Percentiles rank a stretch among this genome's conserved stretches.
Evolutionary conservation across 1,140 invertebrate species (phyloP).

Genomic region (Bombus huntii): DNA sequence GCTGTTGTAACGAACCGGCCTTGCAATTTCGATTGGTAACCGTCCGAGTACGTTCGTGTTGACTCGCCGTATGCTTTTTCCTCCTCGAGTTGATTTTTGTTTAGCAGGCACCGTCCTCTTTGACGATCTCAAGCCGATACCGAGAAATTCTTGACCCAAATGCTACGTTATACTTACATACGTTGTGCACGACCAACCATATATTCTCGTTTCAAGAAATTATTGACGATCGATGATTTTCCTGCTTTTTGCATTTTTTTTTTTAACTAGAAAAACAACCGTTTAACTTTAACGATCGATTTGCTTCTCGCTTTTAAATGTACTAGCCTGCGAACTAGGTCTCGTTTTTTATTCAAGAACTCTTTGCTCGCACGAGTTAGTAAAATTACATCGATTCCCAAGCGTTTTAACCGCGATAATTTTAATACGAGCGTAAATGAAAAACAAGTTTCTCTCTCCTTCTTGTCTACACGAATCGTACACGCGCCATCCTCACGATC

Average conservation of each 20-base stretch:
- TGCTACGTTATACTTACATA: background rate
- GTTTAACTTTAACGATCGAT: too few relatives aligned
- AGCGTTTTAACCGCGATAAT: too few relatives aligned
- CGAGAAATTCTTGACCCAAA: slow-evolving; percentile 24
- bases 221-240: background rate
- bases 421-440: too few relatives aligned
- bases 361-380: too few relatives aligned
- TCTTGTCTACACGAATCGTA: accelerated
- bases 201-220: background rate
- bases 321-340: too few relatives aligned
- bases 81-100: slow-evolving; percentile 13
- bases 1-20: background rate
- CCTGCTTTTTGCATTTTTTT: background rate
- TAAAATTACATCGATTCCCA: too few relatives aligned
- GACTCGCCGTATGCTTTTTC: background rate
- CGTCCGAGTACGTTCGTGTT: background rate
- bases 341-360: too few relatives aligned
- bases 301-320: too few relatives aligned
- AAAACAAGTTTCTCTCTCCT: too few relatives aligned
- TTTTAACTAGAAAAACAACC: too few relatives aligned
- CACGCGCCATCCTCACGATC: too few relatives aligned
- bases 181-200: background rate
- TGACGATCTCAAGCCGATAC: slow-evolving; percentile 7
- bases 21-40: background rate
- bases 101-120: background rate